phyloP scores from a whole-genome alignment of 1,140 invertebrate genomes.

The Drosophila sp. region DNA sequence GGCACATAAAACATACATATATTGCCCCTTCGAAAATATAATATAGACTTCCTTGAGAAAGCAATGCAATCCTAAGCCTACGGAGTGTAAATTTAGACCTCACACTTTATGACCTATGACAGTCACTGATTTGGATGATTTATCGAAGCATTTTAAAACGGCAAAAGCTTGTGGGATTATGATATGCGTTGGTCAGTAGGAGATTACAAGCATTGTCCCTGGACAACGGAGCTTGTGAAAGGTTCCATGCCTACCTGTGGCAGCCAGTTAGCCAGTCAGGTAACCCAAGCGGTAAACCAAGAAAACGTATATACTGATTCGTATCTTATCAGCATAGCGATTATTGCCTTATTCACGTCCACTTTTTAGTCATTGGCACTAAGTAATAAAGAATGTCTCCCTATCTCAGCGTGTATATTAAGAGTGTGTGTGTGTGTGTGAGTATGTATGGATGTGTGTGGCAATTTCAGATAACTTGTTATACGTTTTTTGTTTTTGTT shows the following conservation, averaged over 20 bases:
- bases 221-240: conserved; percentile 3
- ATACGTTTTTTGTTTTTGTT: background rate
- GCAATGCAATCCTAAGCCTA: background rate
- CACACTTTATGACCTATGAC: conserved; percentile 1
- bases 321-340: conserved; percentile 42
- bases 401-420: conserved; percentile 17
- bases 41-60: background rate
- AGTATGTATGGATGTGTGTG: conserved; percentile 9
- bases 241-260: background rate
- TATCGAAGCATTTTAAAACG: conserved; percentile 17
- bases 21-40: too few species aligned
- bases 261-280: background rate
- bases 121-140: conserved; percentile 23
- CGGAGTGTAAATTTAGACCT: background rate
- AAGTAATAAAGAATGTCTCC: conserved; percentile 46
- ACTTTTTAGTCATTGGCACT: conserved; percentile 44
- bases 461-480: conserved; percentile 35
- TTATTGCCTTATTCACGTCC: conserved; percentile 47
- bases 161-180: conserved; percentile 14
- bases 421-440: background rate
- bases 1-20: too few species aligned
- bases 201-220: conserved; percentile 17
- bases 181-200: conserved; percentile 37
- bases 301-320: background rate
- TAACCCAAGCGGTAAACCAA: conserved; percentile 2